Evolutionary conservation across 2,797 vertebrate genomes (phyloP).

Genomic region (Hydrophis major): DNA sequence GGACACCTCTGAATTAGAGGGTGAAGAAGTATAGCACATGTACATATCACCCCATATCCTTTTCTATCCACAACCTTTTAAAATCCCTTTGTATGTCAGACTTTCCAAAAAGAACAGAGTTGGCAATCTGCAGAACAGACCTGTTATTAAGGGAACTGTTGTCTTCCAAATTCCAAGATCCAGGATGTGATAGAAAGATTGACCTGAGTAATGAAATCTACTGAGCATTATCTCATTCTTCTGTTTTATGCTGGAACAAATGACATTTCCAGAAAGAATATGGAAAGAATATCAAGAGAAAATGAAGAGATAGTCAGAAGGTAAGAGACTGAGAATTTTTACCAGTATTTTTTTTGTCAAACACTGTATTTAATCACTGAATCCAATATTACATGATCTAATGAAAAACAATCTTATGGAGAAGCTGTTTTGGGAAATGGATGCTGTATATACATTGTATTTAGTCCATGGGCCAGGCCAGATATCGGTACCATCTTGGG

Average conservation of each 20-base stretch:
- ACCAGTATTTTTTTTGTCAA: neutral
- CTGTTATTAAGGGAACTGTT: neutral
- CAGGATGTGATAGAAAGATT: neutral
- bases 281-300: neutral
- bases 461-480: too few relatives aligned
- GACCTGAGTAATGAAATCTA: neutral
- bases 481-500: too few relatives aligned
- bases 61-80: neutral
- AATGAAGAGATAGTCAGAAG: neutral
- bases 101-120: neutral
- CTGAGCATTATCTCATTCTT: neutral
- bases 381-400: neutral
- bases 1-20: neutral
- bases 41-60: neutral
- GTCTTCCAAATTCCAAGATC: neutral
- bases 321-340: neutral
- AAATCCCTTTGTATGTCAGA: neutral
- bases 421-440: neutral
- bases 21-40: neutral
- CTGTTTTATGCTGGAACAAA: neutral
- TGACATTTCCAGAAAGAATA: neutral
- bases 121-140: neutral
- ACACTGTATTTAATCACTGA: neutral
- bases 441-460: neutral
- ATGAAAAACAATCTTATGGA: neutral